Percentiles rank a stretch among this genome's conserved stretches.
Evolutionary conservation across 2,888 invertebrate genomes (phyloP).

Genomic region (Drosophila dives): DNA sequence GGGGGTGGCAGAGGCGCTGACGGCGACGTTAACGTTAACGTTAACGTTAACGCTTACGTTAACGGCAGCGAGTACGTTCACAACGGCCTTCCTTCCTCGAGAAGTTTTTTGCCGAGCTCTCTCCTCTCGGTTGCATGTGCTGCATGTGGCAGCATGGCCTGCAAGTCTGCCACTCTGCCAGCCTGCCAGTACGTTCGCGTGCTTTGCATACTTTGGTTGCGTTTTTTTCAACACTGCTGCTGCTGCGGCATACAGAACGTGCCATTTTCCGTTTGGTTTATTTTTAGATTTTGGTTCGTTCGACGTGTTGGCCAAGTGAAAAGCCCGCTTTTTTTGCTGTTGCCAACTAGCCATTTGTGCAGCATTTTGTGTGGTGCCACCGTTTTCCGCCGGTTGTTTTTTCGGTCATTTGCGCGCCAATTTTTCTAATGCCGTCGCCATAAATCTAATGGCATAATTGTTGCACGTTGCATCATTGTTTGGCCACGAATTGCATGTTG

Average conservation of each 20-base stretch:
- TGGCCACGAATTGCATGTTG: constrained; percentile 32
- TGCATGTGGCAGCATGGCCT: constrained; percentile 55
- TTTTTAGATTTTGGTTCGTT: constrained; percentile 35
- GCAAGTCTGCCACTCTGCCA: constrained; percentile 73
- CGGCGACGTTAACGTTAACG: constrained; percentile 57
- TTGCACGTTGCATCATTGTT: constrained; percentile 47
- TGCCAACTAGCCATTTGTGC: constrained; percentile 42
- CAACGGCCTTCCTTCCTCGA: constrained; percentile 67
- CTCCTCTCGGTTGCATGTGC: constrained; percentile 56
- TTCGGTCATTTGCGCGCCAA: constrained; percentile 57
- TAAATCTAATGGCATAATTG: constrained; percentile 75
- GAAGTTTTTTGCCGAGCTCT: constrained; percentile 74
- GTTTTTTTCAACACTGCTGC: constrained; percentile 67
- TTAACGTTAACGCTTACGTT: constrained; percentile 50
- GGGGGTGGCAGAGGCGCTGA: constrained; percentile 34
- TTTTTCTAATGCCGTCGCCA: constrained; percentile 51
- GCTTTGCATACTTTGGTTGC: constrained; percentile 84
- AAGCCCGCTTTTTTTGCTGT: constrained; percentile 13
- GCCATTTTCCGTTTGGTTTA: constrained; percentile 25
- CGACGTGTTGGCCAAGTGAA: constrained; percentile 27
- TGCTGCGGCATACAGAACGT: constrained; percentile 40
- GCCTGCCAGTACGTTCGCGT: constrained; percentile 83
- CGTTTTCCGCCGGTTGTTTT: constrained; percentile 45
- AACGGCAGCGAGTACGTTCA: constrained; percentile 32
- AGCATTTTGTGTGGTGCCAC: constrained; percentile 31